Conservation (phyloP, 2,888 invertebrate species). For the Protonemura montana region DNA sequence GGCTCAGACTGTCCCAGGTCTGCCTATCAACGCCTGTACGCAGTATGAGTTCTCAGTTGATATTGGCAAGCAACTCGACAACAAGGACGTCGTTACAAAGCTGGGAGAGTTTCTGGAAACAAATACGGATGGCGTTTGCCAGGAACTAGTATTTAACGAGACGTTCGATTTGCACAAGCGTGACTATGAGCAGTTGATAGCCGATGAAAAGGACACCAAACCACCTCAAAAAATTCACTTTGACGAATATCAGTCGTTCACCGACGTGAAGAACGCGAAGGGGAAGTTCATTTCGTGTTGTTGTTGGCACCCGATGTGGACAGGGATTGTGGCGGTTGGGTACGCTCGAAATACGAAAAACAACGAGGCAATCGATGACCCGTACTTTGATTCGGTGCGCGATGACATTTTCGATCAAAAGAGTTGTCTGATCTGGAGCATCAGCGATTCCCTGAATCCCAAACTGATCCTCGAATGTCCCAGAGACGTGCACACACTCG, state of each 20-base stretch:
- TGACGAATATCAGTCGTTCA: constrained; percentile 55
- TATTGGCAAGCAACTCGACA: constrained; percentile 52
- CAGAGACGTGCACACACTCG: constrained; percentile 70
- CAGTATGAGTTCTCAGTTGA: constrained; percentile 66
- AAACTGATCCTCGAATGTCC: constrained; percentile 71
- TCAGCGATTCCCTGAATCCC: constrained; percentile 72
- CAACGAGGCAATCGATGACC: not conserved
- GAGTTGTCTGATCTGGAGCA: constrained; percentile 79
- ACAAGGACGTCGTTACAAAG: constrained; percentile 54
- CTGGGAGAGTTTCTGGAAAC: constrained; percentile 54
- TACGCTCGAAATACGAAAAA: constrained; percentile 64
- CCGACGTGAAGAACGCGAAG: constrained; percentile 61
- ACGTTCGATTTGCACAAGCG: constrained; percentile 67
- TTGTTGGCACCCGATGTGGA: constrained; percentile 61
- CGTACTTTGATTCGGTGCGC: constrained; percentile 17
- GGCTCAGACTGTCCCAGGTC: constrained; percentile 73
- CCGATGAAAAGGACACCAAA: constrained; percentile 55
- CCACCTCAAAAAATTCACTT: constrained; percentile 53
- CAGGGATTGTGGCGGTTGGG: constrained; percentile 71
- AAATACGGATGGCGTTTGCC: constrained; percentile 53
- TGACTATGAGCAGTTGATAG: constrained; percentile 66
- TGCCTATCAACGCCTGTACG: constrained; percentile 74
- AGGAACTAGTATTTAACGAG: constrained; percentile 53
- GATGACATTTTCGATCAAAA: constrained; percentile 57
- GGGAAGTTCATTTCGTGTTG: constrained; percentile 71